Percentiles rank a stretch among this genome's conserved stretches.
These are phyloP conservation scores for Acronicta aceris DNA, from an alignment of 2,888 invertebrate species.

Conservation along the genomic window DNA sequence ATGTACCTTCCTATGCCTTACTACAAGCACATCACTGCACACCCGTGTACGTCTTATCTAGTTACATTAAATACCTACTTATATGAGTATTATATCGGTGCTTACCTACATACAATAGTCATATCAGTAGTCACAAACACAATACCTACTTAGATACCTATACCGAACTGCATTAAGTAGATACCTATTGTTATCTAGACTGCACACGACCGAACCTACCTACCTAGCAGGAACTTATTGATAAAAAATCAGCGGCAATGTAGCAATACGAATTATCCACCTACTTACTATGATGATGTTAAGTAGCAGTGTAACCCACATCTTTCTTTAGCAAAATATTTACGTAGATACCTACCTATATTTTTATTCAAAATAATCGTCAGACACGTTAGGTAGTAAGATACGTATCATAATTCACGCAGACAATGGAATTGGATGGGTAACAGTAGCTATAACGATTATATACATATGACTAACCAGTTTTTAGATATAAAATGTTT, in stretches of 20 bases:
- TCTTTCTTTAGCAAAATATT: constrained; percentile 10
- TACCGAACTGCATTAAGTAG: constrained; percentile 21
- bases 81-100: constrained; percentile 6
- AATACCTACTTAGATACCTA: constrained; percentile 54
- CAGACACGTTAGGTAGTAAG: no score
- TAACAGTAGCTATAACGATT: constrained; percentile 4
- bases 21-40: neutral
- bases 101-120: constrained; percentile 17
- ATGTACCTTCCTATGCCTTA: no score
- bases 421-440: constrained; percentile 17
- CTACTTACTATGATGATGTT: neutral
- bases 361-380: no score
- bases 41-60: constrained; percentile 41
- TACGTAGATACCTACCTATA: constrained; percentile 11
- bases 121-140: neutral
- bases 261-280: constrained; percentile 19
- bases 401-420: constrained; percentile 13
- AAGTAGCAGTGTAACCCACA: neutral
- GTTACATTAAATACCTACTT: neutral
- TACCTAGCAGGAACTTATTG: constrained; percentile 20
- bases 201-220: constrained; percentile 49
- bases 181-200: constrained; percentile 61
- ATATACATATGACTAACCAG: constrained; percentile 13
- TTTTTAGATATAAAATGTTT: no score
- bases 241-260: constrained; percentile 36